Evolutionary conservation across 1,140 invertebrate genomes (phyloP), one percentile per base, ranked within the genome.

Genomic region (Rhynchophorus ferrugineus): DNA sequence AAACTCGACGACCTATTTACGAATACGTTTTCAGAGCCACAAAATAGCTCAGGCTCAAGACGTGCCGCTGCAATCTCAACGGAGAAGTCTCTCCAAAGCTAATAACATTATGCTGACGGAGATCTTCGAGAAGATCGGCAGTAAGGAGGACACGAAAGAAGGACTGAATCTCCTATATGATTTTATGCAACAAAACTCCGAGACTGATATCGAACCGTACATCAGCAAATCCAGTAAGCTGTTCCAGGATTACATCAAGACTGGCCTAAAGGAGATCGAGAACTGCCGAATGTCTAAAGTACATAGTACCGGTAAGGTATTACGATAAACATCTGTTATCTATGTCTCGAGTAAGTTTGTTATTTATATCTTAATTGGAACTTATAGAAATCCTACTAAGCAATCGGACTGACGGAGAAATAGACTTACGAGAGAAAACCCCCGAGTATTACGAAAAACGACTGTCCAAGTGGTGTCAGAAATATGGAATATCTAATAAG

Each of bases 111-210:
- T 87, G 59, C 71, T 96, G 44, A 86, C 87, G 0, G 84, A 90
- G 60, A 96, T 96, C 63, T 91, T 96, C 61, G 89, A 89, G 67
- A 86, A 94, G 61, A 94, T 96, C 60, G 91, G 90, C 17, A 87
- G 83, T 11, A 91, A 89, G 67, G 85, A 93, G 58, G 86, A 89
- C 56, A 89, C 87, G 1, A 83, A 85, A 69, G 89, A 93, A 67
- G 94, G 91, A 22, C 71, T 97, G 22, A 77, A 79, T 49, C 84
- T 92, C 61, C 71, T 97, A 3, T 95, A 93, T 64, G 91, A 95
- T 56, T 91, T 95, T 64, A 83, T 91, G 75, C 79, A 85, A 63
- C 82, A 89, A 67, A 82, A 95, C 72, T 92, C 92, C 0, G 88
- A 94, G 57, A 88, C 91, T 14, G 89, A 95, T 67, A 79, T 92